Percentiles rank a stretch among this genome's conserved stretches.
These are phyloP conservation scores for Agrilus planipennis DNA, from an alignment of 1,140 invertebrate genomes.

Conservation along the genomic window DNA sequence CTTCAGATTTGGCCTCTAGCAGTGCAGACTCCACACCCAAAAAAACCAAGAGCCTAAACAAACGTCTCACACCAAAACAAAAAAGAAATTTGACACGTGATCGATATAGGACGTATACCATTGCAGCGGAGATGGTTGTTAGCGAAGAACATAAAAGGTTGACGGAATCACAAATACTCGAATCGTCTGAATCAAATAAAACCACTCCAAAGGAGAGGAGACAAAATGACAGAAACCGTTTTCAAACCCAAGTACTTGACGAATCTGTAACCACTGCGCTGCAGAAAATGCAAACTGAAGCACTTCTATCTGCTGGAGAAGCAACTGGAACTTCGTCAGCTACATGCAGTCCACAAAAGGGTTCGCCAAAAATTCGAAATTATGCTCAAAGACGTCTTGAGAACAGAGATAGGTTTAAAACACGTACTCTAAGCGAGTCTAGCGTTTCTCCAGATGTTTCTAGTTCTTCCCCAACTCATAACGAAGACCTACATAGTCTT, in stretches of 20 bases:
- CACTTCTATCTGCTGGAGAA: neutral
- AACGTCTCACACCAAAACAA: conserved; percentile 59
- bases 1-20: conserved; percentile 42
- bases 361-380: conserved; percentile 30
- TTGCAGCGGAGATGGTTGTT: conserved; percentile 41
- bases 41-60: conserved; percentile 38
- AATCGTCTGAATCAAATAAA: conserved; percentile 25
- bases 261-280: conserved; percentile 20
- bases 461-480: conserved; percentile 12
- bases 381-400: conserved; percentile 43
- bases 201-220: conserved; percentile 55
- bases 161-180: neutral
- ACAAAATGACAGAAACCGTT: conserved; percentile 52
- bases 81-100: conserved; percentile 58
- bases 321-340: neutral
- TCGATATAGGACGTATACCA: conserved; percentile 67
- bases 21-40: conserved; percentile 62
- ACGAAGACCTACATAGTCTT: conserved; percentile 34
- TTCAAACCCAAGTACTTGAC: conserved; percentile 53
- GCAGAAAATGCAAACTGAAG: conserved; percentile 3
- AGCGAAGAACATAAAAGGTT: neutral
- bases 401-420: conserved; percentile 51
- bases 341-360: conserved; percentile 7
- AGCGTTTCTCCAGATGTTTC: conserved; percentile 20
- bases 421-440: conserved; percentile 45